A percentile compares a stretch with the other conserved stretches of the same genome.
Conservation (phyloP, 2,888 invertebrate species). For the Ophion ellenae region DNA sequence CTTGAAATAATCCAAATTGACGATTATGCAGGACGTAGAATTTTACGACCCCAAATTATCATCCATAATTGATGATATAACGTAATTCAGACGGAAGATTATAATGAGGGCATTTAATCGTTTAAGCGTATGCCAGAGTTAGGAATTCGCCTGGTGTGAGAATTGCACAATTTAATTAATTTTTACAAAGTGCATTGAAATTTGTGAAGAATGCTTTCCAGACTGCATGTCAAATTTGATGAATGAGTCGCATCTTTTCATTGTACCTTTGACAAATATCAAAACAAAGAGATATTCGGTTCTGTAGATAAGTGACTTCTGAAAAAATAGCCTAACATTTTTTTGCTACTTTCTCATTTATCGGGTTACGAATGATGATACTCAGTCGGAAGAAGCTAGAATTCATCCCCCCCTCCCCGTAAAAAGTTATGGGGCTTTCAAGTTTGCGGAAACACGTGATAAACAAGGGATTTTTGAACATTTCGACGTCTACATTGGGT, state of each 20-base stretch:
- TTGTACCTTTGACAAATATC: background rate
- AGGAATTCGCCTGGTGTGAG: conserved; percentile 13
- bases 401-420: too few relatives aligned
- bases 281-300: background rate
- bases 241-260: too few relatives aligned
- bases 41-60: conserved; percentile 35
- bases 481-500: too few relatives aligned
- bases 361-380: too few relatives aligned
- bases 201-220: background rate
- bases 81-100: conserved; percentile 9
- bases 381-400: too few relatives aligned
- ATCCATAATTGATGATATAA: background rate
- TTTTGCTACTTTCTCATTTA: too few relatives aligned
- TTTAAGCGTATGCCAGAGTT: conserved; percentile 9
- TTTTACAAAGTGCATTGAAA: background rate
- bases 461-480: too few relatives aligned
- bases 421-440: too few relatives aligned
- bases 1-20: conserved; percentile 45
- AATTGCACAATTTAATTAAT: background rate
- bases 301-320: too few relatives aligned
- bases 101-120: conserved; percentile 24
- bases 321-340: too few relatives aligned
- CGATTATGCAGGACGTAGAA: conserved; percentile 40
- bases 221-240: background rate
- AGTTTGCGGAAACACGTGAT: too few relatives aligned